Base-by-base conservation (phyloP, 2,113 vertebrate genomes). In the Lophochroa leadbeateri region DNA sequence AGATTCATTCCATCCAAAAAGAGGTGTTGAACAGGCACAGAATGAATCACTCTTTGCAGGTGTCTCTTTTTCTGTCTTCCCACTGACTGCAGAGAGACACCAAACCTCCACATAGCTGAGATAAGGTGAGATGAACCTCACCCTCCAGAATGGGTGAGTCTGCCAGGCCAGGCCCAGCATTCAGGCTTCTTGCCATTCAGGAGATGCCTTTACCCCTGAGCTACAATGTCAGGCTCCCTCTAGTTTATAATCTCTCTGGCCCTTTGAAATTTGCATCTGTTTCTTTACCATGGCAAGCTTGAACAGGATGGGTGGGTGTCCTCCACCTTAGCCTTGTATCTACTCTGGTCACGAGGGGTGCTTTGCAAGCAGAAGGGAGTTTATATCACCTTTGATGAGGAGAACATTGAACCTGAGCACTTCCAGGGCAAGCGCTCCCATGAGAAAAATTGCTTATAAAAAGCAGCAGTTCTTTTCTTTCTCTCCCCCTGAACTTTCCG, bases 11-110 rank as follows among this genome's bases (percentile, higher is more conserved):
- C 82, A 70, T 86, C 79, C n/a, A 3, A 71, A 92, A 39, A 83
- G 72, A 80, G 86, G 88, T 94, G 88, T 70, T 11, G 8, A 81
- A 92, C 43, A 84, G 82, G 82, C 91, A 65, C 76, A 35, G 76
- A 95, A 95, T 93, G 88, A 97, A 93, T 94, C 94, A 92, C 52
- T 69, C 88, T 80, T 67, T 75, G 88, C 95, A 95, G 92, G 96
- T 96, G 95, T 83, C 91, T 90, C 88, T 69, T 88, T 76, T 80
- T 94, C 71, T 86, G 41, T 92, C 68, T 80, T 93, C 71, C 55
- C 68, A 46, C 83, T 65, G 79, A 80, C 85, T 83, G 71, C 1
- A 61, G 65, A 94, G 43, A 79, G 75, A 88, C 94, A 92, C 11
- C 63, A 92, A 90, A 80, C 49, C n/a, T 83, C 86, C 76, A 67